Evolutionary conservation across 2,888 invertebrate species (phyloP).

Genomic region (Entomobrya multifasciata): DNA sequence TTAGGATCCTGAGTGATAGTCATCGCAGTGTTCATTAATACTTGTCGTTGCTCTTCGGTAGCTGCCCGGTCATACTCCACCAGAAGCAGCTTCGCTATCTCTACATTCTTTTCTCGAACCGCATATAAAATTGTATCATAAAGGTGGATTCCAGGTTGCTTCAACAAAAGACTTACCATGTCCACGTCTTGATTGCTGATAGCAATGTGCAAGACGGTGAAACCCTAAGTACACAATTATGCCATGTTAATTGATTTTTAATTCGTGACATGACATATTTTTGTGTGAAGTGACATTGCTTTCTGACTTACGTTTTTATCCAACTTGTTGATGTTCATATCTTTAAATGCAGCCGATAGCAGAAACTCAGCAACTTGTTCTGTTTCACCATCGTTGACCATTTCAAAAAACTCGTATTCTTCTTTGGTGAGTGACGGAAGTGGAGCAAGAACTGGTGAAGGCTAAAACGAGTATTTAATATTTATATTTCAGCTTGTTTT

Average conservation of each 20-base stretch:
- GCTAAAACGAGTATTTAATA: too few relatives aligned
- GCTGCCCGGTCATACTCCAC: constrained; percentile 6
- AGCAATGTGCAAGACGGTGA: constrained; percentile 72
- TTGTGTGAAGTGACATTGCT: too few relatives aligned
- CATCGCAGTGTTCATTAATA: not conserved
- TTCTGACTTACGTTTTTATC: constrained; percentile 39
- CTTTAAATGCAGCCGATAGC: not conserved
- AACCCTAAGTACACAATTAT: constrained; percentile 61
- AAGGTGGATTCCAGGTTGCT: constrained; percentile 31
- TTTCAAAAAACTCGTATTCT: constrained; percentile 60
- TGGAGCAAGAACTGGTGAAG: constrained; percentile 22
- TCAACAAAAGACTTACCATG: constrained; percentile 67
- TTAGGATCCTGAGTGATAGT: not conserved
- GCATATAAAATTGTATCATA: constrained; percentile 68
- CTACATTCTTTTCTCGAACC: constrained; percentile 45
- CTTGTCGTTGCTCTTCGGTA: not conserved
- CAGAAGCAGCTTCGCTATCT: constrained; percentile 54
- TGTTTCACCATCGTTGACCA: constrained; percentile 44
- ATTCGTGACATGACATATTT: not conserved
- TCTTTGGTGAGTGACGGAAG: constrained; percentile 44
- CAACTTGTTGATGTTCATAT: constrained; percentile 57
- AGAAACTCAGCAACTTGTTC: constrained; percentile 26
- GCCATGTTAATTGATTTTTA: not conserved
- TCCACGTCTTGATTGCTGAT: constrained; percentile 70
- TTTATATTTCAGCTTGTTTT: too few relatives aligned